Evolutionary conservation across 2,888 invertebrate genomes (phyloP).

Genomic region (Cecidostiba fungosa): DNA sequence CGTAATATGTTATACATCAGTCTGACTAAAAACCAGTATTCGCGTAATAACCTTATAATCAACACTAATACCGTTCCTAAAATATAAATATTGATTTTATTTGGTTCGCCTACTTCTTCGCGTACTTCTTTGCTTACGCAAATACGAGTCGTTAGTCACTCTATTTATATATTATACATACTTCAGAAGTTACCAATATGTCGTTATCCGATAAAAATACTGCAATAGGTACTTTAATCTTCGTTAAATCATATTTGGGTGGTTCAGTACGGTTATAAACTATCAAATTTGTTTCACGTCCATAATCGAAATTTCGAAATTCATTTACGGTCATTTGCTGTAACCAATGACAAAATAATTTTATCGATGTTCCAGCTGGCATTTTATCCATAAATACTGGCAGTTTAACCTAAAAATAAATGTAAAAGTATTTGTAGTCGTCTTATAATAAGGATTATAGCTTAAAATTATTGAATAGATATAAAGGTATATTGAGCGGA

Average conservation of each 20-base stretch:
- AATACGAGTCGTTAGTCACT: background rate
- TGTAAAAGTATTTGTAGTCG: background rate
- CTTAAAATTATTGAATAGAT: no score
- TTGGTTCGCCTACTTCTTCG: no score
- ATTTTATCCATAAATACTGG: background rate
- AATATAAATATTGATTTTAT: no score
- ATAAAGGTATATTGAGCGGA: no score
- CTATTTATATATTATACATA: background rate
- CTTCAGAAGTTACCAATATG: background rate
- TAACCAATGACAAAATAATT: conserved; percentile 23
- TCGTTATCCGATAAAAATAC: conserved; percentile 30
- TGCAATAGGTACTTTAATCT: conserved; percentile 22
- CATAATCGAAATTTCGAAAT: conserved; percentile 32
- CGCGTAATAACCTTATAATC: no score
- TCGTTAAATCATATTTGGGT: conserved; percentile 16
- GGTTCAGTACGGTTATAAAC: conserved; percentile 16
- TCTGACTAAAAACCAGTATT: no score
- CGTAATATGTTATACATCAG: no score
- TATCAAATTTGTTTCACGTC: background rate
- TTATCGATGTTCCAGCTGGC: conserved; percentile 32
- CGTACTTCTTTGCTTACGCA: no score
- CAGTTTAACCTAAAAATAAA: background rate
- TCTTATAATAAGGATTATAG: no score
- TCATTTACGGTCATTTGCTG: conserved; percentile 20
- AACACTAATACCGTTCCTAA: background rate